Percentiles rank a stretch among this genome's conserved stretches.
phyloP scores from a whole-genome alignment of 2,888 invertebrate species.

The Sthenelais limicola region DNA sequence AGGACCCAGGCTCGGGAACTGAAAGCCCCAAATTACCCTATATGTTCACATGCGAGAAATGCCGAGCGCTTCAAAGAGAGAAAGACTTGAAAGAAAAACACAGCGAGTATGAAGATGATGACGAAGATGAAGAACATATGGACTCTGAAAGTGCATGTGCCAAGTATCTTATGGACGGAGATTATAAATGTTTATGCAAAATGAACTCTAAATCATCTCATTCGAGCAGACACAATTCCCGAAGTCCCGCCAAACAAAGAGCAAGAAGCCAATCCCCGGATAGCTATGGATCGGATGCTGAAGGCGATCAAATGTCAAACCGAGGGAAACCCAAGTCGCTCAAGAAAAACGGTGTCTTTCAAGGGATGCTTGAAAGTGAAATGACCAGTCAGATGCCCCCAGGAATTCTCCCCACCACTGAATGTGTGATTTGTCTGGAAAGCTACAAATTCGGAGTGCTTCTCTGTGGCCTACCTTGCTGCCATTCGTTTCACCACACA shows the following conservation, averaged over 20 bases:
- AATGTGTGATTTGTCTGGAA: slow-evolving; percentile 76
- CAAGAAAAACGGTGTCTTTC: not conserved
- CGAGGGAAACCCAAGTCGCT: not conserved
- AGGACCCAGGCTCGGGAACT: slow-evolving; percentile 18
- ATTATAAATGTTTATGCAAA: slow-evolving; percentile 56
- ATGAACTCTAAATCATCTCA: not conserved
- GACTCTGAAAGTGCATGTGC: slow-evolving; percentile 53
- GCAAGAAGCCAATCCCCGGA: slow-evolving; percentile 11
- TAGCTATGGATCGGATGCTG: not conserved
- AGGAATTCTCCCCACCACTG: slow-evolving; percentile 69
- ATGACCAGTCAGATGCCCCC: slow-evolving; percentile 54
- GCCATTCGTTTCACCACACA: slow-evolving; percentile 75
- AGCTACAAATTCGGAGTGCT: slow-evolving; percentile 67
- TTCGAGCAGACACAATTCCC: not conserved
- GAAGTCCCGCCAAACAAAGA: slow-evolving; percentile 5
- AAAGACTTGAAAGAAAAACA: slow-evolving; percentile 18
- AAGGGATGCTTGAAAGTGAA: not conserved
- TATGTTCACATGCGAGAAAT: slow-evolving; percentile 53
- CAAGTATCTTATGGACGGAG: slow-evolving; percentile 57
- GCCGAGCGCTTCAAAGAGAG: slow-evolving; percentile 49
- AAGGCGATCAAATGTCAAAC: not conserved
- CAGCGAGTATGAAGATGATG: slow-evolving; percentile 22
- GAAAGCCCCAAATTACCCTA: slow-evolving; percentile 22
- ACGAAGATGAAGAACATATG: slow-evolving; percentile 45
- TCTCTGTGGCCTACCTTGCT: slow-evolving; percentile 75